phyloP scores from a whole-genome alignment of 2,888 invertebrate species.

The Drosophila aldrichi region DNA sequence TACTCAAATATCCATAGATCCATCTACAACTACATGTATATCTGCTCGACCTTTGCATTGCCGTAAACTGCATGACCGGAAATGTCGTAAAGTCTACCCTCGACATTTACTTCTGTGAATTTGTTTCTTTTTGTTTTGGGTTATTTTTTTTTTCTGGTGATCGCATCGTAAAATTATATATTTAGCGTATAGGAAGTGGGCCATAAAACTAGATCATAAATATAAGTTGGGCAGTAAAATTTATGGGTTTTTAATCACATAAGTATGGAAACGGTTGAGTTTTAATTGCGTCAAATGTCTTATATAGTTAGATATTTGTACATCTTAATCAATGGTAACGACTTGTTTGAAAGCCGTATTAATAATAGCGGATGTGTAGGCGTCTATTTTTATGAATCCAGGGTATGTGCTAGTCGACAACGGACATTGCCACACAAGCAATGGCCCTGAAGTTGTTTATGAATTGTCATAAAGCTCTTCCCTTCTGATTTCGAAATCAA shows the following conservation, averaged over 20 bases:
- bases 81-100: slow-evolving; percentile 28
- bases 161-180: slow-evolving; percentile 40
- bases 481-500: neutral
- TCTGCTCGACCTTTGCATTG: slow-evolving; percentile 5
- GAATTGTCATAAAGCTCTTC: neutral
- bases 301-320: slow-evolving; percentile 7
- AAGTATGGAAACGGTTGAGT: slow-evolving; percentile 21
- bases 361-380: neutral
- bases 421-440: neutral
- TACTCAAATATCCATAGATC: neutral
- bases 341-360: slow-evolving; percentile 2
- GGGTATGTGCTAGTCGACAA: slow-evolving; percentile 1
- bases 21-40: neutral
- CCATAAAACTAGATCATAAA: slow-evolving; percentile 42
- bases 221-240: slow-evolving; percentile 30
- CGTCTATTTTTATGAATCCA: neutral
- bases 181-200: slow-evolving; percentile 20
- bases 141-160: slow-evolving; percentile 13
- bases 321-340: slow-evolving; percentile 6
- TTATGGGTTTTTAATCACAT: slow-evolving; percentile 47
- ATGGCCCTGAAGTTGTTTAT: too few relatives aligned
- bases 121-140: neutral
- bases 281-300: slow-evolving; percentile 20
- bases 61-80: slow-evolving; percentile 20
- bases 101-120: neutral